Evolutionary conservation across 2,888 invertebrate genomes (phyloP).

Genomic region (Reticulitermes lucifugus): DNA sequence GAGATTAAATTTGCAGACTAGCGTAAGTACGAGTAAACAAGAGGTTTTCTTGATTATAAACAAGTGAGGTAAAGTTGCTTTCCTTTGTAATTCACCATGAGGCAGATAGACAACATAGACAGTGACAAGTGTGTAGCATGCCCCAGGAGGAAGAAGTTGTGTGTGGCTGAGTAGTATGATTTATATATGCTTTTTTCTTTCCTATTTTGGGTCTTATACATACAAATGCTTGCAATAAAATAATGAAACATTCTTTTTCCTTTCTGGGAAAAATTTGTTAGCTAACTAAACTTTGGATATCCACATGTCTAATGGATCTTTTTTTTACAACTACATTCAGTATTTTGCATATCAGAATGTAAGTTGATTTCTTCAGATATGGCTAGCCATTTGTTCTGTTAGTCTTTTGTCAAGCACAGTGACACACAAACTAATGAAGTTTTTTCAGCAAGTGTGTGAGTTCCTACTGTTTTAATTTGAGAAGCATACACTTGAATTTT

Average conservation of each 20-base stretch:
- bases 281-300: not conserved
- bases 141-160: not conserved
- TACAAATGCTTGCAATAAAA: slow-evolving; percentile 30
- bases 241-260: not conserved
- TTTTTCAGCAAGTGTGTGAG: not conserved
- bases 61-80: not conserved
- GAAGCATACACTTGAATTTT: not conserved
- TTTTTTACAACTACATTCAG: not conserved
- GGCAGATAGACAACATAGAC: slow-evolving; percentile 7
- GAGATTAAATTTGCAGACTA: not conserved
- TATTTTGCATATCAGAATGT: not conserved
- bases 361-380: not conserved
- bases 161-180: not conserved
- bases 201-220: slow-evolving; percentile 8
- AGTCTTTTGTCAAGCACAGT: not conserved
- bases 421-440: not conserved
- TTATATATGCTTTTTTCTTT: not conserved
- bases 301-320: not conserved
- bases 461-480: not conserved
- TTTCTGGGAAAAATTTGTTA: not conserved
- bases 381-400: not conserved
- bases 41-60: too few species aligned
- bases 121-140: not conserved
- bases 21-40: too few species aligned
- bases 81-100: not conserved